These are phyloP conservation scores for Calliphora vicina DNA, from an alignment of 1,140 invertebrate genomes.

Conservation along the genomic window DNA sequence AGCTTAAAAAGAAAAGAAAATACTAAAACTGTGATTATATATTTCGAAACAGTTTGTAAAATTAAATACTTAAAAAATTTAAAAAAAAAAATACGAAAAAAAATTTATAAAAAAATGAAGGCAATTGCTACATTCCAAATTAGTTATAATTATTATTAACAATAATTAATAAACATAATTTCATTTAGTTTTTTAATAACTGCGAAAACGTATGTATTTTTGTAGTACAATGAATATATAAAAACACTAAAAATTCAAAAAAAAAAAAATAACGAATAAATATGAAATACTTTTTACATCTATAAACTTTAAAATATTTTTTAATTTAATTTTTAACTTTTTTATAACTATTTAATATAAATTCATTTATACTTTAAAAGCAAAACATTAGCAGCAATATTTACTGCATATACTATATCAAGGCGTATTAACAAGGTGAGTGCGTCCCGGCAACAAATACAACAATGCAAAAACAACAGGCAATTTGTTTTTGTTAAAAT, in stretches of 20 bases:
- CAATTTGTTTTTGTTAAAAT: no score
- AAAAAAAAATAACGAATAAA: no score
- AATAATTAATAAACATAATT: not conserved
- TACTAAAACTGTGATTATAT: constrained; percentile 21
- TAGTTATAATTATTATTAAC: not conserved
- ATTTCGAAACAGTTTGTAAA: constrained; percentile 26
- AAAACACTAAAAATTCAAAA: no score
- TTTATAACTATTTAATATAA: no score
- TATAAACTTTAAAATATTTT: no score
- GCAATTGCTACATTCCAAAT: constrained; percentile 35
- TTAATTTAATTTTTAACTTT: no score
- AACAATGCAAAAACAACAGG: no score
- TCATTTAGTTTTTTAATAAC: not conserved
- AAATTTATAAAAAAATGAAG: constrained; percentile 7
- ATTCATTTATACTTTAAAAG: no score
- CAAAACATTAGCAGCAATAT: not conserved
- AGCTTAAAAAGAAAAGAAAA: not conserved
- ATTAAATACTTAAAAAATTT: constrained; percentile 3
- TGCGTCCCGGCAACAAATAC: no score
- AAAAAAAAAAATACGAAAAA: constrained; percentile 20
- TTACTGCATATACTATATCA: constrained; percentile 11
- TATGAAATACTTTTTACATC: no score
- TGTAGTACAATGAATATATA: not conserved
- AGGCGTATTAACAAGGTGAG: no score
- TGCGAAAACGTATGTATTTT: not conserved